A percentile compares a stretch with the other conserved stretches of the same genome.
Conservation (phyloP, 2,797 vertebrate species). For the Adelosebastes latens region DNA sequence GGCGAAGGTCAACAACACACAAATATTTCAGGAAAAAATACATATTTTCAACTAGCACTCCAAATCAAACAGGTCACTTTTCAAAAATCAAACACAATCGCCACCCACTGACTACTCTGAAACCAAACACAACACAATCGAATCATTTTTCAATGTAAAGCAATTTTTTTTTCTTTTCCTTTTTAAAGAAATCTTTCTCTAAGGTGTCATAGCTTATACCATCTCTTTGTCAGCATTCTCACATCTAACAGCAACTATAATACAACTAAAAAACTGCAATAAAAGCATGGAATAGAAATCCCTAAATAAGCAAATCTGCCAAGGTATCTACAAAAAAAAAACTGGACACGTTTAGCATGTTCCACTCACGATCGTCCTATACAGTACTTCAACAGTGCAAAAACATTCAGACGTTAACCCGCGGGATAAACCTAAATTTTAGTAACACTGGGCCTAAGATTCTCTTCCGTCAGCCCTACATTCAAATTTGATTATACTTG, state of each 20-base stretch:
- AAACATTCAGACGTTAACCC: slow-evolving; percentile 47
- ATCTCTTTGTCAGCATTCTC: slow-evolving; percentile 55
- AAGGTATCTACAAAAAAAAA: slow-evolving; percentile 34
- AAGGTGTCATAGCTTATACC: slow-evolving; percentile 65
- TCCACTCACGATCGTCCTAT: slow-evolving; percentile 38
- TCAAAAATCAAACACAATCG: slow-evolving; percentile 47
- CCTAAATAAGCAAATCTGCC: slow-evolving; percentile 34
- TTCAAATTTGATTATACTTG: slow-evolving; percentile 68
- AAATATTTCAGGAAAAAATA: slow-evolving; percentile 45
- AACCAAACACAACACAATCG: slow-evolving; percentile 47
- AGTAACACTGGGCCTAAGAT: slow-evolving; percentile 36
- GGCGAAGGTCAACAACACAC: slow-evolving; percentile 24
- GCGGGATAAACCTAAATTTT: slow-evolving; percentile 2
- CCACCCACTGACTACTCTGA: slow-evolving; percentile 45
- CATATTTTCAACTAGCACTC: slow-evolving; percentile 45
- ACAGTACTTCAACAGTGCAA: slow-evolving; percentile 81
- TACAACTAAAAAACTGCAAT: slow-evolving; percentile 53
- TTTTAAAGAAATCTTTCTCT: slow-evolving; percentile 53
- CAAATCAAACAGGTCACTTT: slow-evolving; percentile 50
- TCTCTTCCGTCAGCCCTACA: slow-evolving; percentile 55
- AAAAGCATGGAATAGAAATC: slow-evolving; percentile 29
- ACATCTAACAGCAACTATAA: slow-evolving; percentile 48
- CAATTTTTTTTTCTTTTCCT: slow-evolving; percentile 42
- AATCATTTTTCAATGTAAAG: slow-evolving; percentile 67
- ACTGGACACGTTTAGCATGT: slow-evolving; percentile 26